Conservation (phyloP, 2,113 vertebrate genomes). For the Tetraodon nigroviridis region DNA sequence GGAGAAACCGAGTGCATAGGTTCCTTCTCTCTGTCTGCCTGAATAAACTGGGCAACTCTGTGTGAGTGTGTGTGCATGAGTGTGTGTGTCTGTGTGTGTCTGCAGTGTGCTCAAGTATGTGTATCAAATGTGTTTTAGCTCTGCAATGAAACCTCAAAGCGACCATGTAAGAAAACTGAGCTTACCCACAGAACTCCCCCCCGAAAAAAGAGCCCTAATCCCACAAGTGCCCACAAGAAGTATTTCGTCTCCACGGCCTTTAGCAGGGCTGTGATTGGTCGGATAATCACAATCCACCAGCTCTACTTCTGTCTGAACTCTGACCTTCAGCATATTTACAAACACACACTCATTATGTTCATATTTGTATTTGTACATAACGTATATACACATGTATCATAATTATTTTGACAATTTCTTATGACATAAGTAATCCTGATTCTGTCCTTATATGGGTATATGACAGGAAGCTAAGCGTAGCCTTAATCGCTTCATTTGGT, state of each 20-base stretch:
- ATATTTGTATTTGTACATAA: too few species aligned
- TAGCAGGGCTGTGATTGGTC: too few species aligned
- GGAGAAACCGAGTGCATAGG: conserved; percentile 38
- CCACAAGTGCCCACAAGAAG: conserved; percentile 37
- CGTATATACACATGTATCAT: too few species aligned
- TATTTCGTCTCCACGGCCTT: conserved; percentile 37
- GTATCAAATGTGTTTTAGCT: conserved; percentile 29
- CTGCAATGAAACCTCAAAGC: conserved; percentile 29
- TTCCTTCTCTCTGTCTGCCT: conserved; percentile 31
- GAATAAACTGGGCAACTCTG: background rate
- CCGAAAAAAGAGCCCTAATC: conserved; percentile 47
- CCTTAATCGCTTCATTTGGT: too few species aligned
- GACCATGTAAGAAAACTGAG: conserved; percentile 30
- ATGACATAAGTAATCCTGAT: too few species aligned
- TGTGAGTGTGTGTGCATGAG: conserved; percentile 11
- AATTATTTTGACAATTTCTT: too few species aligned
- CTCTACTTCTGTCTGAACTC: too few species aligned
- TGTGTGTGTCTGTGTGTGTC: background rate
- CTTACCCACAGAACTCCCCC: conserved; percentile 19
- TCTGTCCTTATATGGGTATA: too few species aligned
- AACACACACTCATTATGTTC: too few species aligned
- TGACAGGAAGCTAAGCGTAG: too few species aligned
- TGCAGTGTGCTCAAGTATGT: background rate
- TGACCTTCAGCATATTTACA: too few species aligned
- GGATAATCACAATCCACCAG: background rate